These are phyloP conservation scores for Opisthograptis luteolata DNA, from an alignment of 2,888 invertebrate genomes.

Conservation along the genomic window DNA sequence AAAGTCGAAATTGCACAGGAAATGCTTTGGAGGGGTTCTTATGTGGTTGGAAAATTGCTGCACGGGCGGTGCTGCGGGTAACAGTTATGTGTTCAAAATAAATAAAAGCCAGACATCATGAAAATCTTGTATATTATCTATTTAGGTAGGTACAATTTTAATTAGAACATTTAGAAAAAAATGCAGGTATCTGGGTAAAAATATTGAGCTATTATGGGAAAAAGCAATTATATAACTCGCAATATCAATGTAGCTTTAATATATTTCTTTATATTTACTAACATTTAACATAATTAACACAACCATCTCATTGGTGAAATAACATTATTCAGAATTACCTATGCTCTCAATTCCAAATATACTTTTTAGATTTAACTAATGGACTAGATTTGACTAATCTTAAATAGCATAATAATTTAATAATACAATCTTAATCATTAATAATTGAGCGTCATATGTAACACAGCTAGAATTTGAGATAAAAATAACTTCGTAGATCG, in stretches of 20 bases:
- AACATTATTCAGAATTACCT: slow-evolving; percentile 40
- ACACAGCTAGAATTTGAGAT: slow-evolving; percentile 52
- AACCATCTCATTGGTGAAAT: slow-evolving; percentile 52
- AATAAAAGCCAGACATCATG: slow-evolving; percentile 42
- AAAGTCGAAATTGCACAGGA: too few species aligned
- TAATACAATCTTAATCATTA: slow-evolving; percentile 48
- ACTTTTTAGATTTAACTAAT: slow-evolving; percentile 56
- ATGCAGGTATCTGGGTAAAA: slow-evolving; percentile 20
- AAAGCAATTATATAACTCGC: slow-evolving; percentile 39
- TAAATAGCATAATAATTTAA: slow-evolving; percentile 34
- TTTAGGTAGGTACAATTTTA: slow-evolving; percentile 48
- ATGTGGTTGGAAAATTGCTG: too few species aligned
- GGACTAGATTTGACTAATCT: slow-evolving; percentile 60
- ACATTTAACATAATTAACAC: slow-evolving; percentile 50
- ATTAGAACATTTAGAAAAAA: slow-evolving; percentile 31
- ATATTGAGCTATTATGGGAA: slow-evolving; percentile 25
- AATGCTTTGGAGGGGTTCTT: too few species aligned
- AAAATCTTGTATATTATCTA: slow-evolving; percentile 69
- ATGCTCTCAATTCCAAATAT: slow-evolving; percentile 48
- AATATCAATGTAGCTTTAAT: slow-evolving; percentile 49
- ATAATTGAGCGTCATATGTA: slow-evolving; percentile 73
- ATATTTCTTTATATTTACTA: slow-evolving; percentile 27
- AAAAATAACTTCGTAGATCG: slow-evolving; percentile 28
- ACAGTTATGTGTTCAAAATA: too few species aligned
- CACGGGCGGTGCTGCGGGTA: too few species aligned